A percentile compares a stretch with the other conserved stretches of the same genome.
phyloP scores from a whole-genome alignment of 2,888 invertebrate species.

The Cheilosia scutellata region DNA sequence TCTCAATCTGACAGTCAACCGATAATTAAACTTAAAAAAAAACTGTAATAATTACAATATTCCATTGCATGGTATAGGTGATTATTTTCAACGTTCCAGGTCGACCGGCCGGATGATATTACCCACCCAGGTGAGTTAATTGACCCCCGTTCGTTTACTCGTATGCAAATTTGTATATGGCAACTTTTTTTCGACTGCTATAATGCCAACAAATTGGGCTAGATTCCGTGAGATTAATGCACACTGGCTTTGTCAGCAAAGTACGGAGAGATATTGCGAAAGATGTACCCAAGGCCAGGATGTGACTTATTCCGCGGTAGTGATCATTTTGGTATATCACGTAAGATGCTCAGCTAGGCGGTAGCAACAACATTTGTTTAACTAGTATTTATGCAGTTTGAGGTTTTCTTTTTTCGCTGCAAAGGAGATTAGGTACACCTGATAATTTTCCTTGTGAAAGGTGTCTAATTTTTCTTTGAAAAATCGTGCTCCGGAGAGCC shows the following conservation, averaged over 20 bases:
- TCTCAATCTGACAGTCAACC: conserved; percentile 58
- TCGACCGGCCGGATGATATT: conserved; percentile 60
- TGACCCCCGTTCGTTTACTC: conserved; percentile 50
- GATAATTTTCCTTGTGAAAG: conserved; percentile 43
- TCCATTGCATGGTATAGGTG: conserved; percentile 60
- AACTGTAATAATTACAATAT: conserved; percentile 54
- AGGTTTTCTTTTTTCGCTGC: conserved; percentile 4
- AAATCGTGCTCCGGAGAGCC: neutral
- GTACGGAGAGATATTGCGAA: conserved; percentile 42
- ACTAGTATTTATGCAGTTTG: conserved; percentile 7
- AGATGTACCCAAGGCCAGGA: conserved; percentile 51
- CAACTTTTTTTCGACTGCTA: conserved; percentile 18
- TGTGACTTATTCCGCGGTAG: conserved; percentile 56
- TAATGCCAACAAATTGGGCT: conserved; percentile 58
- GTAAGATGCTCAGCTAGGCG: conserved; percentile 3
- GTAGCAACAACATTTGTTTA: conserved; percentile 10
- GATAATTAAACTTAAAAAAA: conserved; percentile 49
- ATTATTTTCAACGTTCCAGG: conserved; percentile 50
- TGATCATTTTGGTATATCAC: conserved; percentile 38
- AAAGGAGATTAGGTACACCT: conserved; percentile 18
- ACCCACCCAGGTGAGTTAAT: conserved; percentile 70
- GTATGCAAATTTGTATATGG: conserved; percentile 25
- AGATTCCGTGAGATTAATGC: conserved; percentile 50
- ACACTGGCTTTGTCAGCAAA: conserved; percentile 49
- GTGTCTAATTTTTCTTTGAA: conserved; percentile 36